Conservation (phyloP, 1,140 invertebrate genomes). For the Tetranychus urticae region DNA sequence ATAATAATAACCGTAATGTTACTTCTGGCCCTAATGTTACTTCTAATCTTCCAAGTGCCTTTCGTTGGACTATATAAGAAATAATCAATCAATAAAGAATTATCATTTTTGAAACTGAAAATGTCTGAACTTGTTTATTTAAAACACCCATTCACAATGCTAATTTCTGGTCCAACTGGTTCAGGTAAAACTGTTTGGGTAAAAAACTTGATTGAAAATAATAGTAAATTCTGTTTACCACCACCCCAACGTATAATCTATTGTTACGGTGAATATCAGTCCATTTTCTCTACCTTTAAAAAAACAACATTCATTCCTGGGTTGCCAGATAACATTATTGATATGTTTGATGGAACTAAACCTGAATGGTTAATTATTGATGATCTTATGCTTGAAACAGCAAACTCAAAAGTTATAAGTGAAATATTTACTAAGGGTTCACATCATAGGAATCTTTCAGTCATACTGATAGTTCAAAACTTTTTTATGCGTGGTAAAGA, state of each 20-base stretch:
- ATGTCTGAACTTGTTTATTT: background rate
- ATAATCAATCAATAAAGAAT: no score
- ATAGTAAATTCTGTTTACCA: background rate
- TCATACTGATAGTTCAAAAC: conserved; percentile 22
- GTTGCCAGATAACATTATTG: no score
- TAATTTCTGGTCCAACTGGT: background rate
- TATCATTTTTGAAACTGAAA: background rate
- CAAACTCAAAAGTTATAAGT: conserved; percentile 16
- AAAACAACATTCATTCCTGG: no score
- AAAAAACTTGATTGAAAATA: no score
- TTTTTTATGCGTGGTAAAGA: conserved; percentile 20
- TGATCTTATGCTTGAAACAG: conserved; percentile 19
- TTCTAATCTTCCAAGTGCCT: no score
- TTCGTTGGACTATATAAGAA: no score
- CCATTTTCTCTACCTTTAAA: no score
- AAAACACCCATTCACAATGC: background rate
- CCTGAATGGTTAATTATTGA: conserved; percentile 16
- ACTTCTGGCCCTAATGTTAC: no score
- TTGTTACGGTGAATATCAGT: background rate
- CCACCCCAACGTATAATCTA: background rate
- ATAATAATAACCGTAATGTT: no score
- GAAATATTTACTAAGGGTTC: conserved; percentile 21
- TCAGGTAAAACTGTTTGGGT: background rate
- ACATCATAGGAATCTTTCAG: conserved; percentile 20
- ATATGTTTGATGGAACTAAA: no score